Conservation (phyloP, 2,888 invertebrate genomes). For the Dicranocentrus wangi region DNA sequence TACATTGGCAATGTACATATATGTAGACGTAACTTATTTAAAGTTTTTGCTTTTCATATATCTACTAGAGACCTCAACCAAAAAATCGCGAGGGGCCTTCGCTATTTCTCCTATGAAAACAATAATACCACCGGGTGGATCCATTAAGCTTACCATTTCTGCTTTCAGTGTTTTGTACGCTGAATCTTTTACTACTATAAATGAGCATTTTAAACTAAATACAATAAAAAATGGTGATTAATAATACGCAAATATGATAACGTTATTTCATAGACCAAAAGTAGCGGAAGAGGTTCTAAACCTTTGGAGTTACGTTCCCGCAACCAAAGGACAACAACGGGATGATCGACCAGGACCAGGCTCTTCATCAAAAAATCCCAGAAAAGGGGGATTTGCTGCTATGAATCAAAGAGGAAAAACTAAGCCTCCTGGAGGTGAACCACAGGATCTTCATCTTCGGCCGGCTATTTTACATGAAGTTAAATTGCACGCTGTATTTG, state of each 20-base stretch:
- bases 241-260: too few species aligned
- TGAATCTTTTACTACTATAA: too few species aligned
- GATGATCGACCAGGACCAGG: constrained; percentile 8
- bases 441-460: constrained; percentile 34
- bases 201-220: neutral
- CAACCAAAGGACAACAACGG: constrained; percentile 19
- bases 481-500: constrained; percentile 19
- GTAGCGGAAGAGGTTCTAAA: constrained; percentile 35
- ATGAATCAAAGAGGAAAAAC: too few species aligned
- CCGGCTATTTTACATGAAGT: constrained; percentile 33
- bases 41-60: neutral
- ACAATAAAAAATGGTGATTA: neutral
- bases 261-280: constrained; percentile 27
- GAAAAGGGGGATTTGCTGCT: neutral
- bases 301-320: constrained; percentile 53
- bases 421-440: too few species aligned
- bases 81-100: neutral
- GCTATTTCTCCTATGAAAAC: constrained; percentile 11
- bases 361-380: neutral
- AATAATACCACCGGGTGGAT: constrained; percentile 18
- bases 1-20: too few species aligned
- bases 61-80: constrained; percentile 6
- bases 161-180: constrained; percentile 38
- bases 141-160: constrained; percentile 23
- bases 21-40: too few species aligned